phyloP scores from a whole-genome alignment of 2,797 vertebrate genomes.

The Sitta carolinensis region DNA sequence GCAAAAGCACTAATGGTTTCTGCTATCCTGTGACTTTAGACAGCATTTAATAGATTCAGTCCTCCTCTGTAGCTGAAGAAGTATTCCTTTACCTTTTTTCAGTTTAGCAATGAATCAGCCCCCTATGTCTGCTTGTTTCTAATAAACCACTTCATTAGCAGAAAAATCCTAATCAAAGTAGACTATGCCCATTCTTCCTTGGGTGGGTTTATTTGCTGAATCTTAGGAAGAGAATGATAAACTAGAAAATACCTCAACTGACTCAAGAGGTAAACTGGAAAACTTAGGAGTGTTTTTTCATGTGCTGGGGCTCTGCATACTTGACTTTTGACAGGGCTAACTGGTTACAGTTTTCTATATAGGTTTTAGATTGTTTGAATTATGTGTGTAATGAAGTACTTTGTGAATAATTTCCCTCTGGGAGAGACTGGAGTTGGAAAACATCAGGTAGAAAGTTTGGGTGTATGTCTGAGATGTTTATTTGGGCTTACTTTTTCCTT shows the following conservation, averaged over 20 bases:
- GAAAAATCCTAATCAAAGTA: slow-evolving; percentile 23
- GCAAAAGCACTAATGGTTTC: neutral
- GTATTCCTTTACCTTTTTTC: neutral
- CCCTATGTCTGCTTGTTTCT: neutral
- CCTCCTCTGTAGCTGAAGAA: neutral
- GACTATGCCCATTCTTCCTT: neutral
- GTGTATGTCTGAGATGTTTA: neutral
- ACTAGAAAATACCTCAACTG: neutral
- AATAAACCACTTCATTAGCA: neutral
- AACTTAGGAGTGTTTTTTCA: neutral
- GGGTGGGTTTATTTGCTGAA: slow-evolving; percentile 11
- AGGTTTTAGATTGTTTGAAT: slow-evolving; percentile 1
- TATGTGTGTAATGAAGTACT: neutral
- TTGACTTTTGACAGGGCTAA: neutral
- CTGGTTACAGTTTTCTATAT: neutral
- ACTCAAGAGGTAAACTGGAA: slow-evolving; percentile 14
- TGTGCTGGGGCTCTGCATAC: neutral
- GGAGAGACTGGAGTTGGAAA: neutral
- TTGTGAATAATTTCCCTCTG: neutral
- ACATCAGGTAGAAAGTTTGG: neutral
- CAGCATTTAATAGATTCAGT: neutral
- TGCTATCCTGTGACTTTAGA: neutral
- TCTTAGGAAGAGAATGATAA: neutral
- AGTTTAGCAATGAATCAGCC: neutral
- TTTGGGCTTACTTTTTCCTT: neutral